These are phyloP conservation scores for Rana temporaria DNA, from an alignment of 2,113 vertebrate genomes.

Conservation along the genomic window DNA sequence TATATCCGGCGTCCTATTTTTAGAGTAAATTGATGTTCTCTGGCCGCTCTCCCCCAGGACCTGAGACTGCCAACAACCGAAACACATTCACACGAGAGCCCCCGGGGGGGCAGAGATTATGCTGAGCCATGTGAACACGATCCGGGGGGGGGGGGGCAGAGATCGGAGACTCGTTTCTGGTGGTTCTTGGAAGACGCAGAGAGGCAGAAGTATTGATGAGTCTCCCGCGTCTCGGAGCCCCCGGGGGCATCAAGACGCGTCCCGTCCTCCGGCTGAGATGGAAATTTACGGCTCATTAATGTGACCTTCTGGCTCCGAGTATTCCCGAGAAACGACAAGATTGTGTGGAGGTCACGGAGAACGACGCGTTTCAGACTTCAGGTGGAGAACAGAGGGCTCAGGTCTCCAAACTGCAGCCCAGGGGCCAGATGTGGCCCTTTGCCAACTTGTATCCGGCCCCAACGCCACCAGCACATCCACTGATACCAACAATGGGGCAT, in stretches of 20 bases:
- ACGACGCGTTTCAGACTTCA: neutral
- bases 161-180: too few species aligned
- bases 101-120: constrained; percentile 60
- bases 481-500: too few species aligned
- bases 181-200: neutral
- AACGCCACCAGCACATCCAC: too few species aligned
- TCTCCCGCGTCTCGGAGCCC: neutral
- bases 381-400: neutral
- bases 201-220: neutral
- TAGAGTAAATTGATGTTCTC: constrained; percentile 63
- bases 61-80: constrained; percentile 62
- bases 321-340: neutral
- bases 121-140: constrained; percentile 60
- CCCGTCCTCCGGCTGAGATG: neutral
- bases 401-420: too few species aligned
- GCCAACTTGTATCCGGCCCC: too few species aligned
- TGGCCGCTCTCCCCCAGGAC: constrained; percentile 61
- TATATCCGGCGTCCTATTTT: constrained; percentile 63
- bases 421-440: too few species aligned
- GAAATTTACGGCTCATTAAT: neutral
- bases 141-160: constrained; percentile 27
- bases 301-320: neutral
- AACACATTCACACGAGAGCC: constrained; percentile 64
- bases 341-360: neutral
- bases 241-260: neutral